Base-by-base conservation (phyloP, 2,113 vertebrate species). In the Oenanthe melanoleuca region DNA sequence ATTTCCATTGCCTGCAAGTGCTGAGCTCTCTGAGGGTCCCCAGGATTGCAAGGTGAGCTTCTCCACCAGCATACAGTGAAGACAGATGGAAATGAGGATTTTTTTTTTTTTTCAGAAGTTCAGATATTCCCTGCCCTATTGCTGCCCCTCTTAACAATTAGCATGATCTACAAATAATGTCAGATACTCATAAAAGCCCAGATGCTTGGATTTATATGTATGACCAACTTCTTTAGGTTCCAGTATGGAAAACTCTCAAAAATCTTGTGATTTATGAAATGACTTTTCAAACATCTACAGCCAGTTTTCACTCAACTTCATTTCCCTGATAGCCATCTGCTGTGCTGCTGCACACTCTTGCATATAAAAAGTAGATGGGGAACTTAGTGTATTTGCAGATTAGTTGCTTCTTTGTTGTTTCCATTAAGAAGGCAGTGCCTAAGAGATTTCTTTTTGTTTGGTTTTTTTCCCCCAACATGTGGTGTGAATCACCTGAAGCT, bases 381-480 rank as follows among this genome's bases (percentile, higher is more conserved):
- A 78, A 15, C 10, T 59, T 23, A 14, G 8, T 28, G 1, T 57
- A 37, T 57, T 80, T 89, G 13, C 26, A 50, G 13, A 34, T 69
- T 38, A 31, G 37, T 78, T 86, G 17, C 9, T 86, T 37, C 5
- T 29, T 64, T 71, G 9, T 77, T 80, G n/a, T 52, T 88, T 60
- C 14, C 9, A 23, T 67, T 6, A 64, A 47, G 52, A 79, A 26
- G 29, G 34, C 1, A 5, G 10, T 59, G 34, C 34, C 10, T n/a
- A 31, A 80, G 42, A 40, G 31, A 21, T 34, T 60, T 37, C 0
- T 34, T 40, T 40, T 18, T 42, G 6, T 25, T 34, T 21, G 33
- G 6, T 17, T 23, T n/a, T 52, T 31, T 7, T 2, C 1, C 6
- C 7, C 9, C 3, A 16, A 7, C 5, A 24, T 21, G 24, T 74